A percentile compares a stretch with the other conserved stretches of the same genome.
These are phyloP conservation scores for Oryzaephilus surinamensis DNA, from an alignment of 1,140 invertebrate genomes.

Conservation along the genomic window DNA sequence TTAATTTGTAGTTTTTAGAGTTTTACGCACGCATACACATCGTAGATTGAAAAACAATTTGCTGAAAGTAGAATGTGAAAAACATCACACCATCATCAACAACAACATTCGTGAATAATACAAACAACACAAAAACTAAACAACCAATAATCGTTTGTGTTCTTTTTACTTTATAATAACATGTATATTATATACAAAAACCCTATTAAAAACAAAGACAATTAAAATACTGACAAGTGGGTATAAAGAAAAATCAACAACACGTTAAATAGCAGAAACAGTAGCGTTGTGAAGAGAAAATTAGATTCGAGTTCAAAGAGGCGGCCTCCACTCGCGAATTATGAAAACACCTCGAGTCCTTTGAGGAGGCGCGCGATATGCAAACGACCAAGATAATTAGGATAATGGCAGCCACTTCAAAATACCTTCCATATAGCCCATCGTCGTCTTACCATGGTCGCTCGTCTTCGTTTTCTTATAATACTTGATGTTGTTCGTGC, in stretches of 20 bases:
- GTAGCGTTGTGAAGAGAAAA: constrained; percentile 32
- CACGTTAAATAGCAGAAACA: constrained; percentile 27
- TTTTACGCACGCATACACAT: no score
- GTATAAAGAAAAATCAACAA: constrained; percentile 33
- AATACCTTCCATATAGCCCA: constrained; percentile 13
- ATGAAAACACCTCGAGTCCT: constrained; percentile 37
- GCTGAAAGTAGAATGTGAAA: no score
- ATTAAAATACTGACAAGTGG: constrained; percentile 11
- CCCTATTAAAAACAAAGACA: constrained; percentile 11
- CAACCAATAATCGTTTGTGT: no score
- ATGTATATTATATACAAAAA: no score
- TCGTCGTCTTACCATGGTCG: neutral
- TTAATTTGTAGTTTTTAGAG: no score
- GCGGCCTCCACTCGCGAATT: constrained; percentile 30
- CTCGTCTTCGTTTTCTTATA: constrained; percentile 8
- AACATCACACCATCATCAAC: no score
- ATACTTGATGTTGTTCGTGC: constrained; percentile 6
- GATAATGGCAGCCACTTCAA: constrained; percentile 35
- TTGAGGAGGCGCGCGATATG: constrained; percentile 34
- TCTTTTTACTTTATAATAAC: no score
- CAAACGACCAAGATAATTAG: constrained; percentile 37
- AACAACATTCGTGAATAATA: no score
- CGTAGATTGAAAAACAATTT: no score
- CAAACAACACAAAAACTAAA: no score
- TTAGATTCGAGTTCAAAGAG: constrained; percentile 35